Conservation (phyloP, 2,888 invertebrate genomes). For the Agonopterix alstromeriana region DNA sequence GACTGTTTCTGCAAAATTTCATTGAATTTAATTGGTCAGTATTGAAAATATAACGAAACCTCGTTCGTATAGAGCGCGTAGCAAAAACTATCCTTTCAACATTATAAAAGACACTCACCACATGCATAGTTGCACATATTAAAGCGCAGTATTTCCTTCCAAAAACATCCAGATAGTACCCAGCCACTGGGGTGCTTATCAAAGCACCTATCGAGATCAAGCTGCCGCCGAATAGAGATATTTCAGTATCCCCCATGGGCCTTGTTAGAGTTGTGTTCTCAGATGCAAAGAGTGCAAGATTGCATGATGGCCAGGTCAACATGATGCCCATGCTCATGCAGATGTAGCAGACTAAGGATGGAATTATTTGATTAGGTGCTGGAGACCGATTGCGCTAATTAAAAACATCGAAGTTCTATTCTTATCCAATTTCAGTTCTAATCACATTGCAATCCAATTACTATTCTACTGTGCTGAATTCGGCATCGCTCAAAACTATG, state of each 20-base stretch:
- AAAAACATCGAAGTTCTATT: no score
- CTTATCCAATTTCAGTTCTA: no score
- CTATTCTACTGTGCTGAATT: no score
- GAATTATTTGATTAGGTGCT: no score
- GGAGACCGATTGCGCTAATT: no score
- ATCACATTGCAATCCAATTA: no score
- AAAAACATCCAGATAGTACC: slow-evolving; percentile 31
- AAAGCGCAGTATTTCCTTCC: slow-evolving; percentile 41
- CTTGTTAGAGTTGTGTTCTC: slow-evolving; percentile 43
- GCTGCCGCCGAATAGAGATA: slow-evolving; percentile 42
- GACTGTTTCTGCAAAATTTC: no score
- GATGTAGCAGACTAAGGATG: slow-evolving; percentile 36
- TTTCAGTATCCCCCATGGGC: slow-evolving; percentile 41
- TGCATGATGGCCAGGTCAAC: slow-evolving; percentile 51
- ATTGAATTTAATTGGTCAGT: no score
- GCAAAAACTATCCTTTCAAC: no score
- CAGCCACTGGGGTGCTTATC: slow-evolving; percentile 35
- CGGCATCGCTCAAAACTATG: no score
- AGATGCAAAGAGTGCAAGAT: slow-evolving; percentile 40
- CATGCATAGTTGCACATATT: slow-evolving; percentile 23
- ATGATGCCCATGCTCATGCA: slow-evolving; percentile 41
- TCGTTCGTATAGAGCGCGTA: no score
- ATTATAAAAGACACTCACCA: slow-evolving; percentile 29
- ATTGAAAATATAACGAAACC: no score
- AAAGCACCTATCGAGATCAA: slow-evolving; percentile 44